Base-by-base conservation (phyloP, 2,888 invertebrate species). In the Drosophila multiciliata region DNA sequence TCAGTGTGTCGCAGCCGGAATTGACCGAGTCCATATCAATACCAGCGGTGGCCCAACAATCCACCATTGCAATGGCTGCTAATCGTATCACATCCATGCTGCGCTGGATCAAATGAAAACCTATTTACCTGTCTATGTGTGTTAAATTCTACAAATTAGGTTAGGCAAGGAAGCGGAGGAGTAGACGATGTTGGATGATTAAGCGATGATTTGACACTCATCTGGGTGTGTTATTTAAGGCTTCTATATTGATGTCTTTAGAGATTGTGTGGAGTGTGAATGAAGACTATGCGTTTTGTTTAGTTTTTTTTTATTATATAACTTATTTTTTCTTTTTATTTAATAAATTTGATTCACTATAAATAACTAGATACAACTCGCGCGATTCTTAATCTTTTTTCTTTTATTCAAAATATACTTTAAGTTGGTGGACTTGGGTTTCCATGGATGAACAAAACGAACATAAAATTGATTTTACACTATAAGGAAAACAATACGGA, bases 81-180 rank as follows among this genome's bases (percentile, higher is more conserved):
- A 96, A 97, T 66, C 96, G 97, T 77, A 94, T 98, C 80, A 96
- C 96, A 52, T 97, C 97, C 66, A 94, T 97, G 89, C 96, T 97
- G 95, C 95, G 96, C 63, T 92, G 92, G 93, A 92, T 91, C 32
- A 92, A 92, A 79, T 92, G 80, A 80, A 75, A 55, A 53, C 35
- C 33, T 40, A 48, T 35, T 54, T 60, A 52, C 52, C 45, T 45
- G 65, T 48, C 35, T 45, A 55, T 66, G 68, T 78, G 83, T 75
- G 75, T 78, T 81, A 69, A 69, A 60, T 66, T 69, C 74, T 82
- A 82, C 76, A 83, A 81, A 76, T 68, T 83, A 83, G 87, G 55
- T 66, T 82, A 83, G 74, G 81, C 45, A 3, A 23, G 23, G 4
- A 45, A 8, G 8, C 3, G 3, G 45, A 23, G 45, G 12, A 45